These are phyloP conservation scores for Montipora efflorescens DNA, from an alignment of 64 coral and sea anemone species.

Conservation along the genomic window DNA sequence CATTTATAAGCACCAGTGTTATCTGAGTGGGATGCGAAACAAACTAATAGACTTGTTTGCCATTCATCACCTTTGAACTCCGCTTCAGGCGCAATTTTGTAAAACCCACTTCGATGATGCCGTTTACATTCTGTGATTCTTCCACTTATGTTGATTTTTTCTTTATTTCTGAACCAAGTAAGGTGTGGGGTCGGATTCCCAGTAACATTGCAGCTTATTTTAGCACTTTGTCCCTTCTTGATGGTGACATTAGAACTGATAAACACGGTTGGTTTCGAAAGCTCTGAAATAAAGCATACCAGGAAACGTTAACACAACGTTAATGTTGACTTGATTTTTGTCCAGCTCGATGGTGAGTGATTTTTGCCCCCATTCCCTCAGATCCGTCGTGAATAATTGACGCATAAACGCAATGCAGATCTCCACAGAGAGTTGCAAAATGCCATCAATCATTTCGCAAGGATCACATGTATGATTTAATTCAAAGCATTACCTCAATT, in stretches of 20 bases:
- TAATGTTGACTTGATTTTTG: not conserved
- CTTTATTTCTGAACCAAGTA: constrained; percentile 59
- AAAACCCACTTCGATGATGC: not conserved
- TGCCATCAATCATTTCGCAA: too few relatives aligned
- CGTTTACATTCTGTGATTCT: not conserved
- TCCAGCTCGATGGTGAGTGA: too few relatives aligned
- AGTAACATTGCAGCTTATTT: constrained; percentile 60
- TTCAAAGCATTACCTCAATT: too few relatives aligned
- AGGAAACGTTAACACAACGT: not conserved
- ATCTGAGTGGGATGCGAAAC: not conserved
- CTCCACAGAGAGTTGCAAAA: too few relatives aligned
- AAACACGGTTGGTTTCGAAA: not conserved
- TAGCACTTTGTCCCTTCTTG: not conserved
- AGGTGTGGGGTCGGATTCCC: constrained; percentile 68
- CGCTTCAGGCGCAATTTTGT: not conserved
- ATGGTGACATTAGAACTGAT: constrained; percentile 20
- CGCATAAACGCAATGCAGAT: not conserved
- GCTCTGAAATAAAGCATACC: constrained; percentile 5
- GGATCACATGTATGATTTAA: too few relatives aligned
- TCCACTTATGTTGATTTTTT: not conserved
- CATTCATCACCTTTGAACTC: too few relatives aligned
- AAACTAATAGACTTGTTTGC: constrained; percentile 26
- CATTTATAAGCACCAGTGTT: constrained; percentile 71
- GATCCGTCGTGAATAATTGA: not conserved
- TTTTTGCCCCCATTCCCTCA: too few relatives aligned